Conservation (phyloP, 2,113 vertebrate genomes). For the Vidua chalybeata region DNA sequence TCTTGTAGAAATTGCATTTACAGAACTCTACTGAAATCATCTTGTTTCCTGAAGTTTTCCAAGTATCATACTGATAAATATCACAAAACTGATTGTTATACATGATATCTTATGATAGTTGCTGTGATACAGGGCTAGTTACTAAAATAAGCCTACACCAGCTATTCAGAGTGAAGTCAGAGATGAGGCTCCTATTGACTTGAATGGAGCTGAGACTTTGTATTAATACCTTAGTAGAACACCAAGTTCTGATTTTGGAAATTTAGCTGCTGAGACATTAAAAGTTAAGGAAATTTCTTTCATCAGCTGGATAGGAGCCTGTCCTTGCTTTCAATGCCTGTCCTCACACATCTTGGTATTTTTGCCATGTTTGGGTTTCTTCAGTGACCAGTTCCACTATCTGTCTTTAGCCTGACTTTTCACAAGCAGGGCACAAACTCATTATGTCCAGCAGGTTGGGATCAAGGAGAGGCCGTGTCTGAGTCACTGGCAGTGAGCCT, state of each 20-base stretch:
- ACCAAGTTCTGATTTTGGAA: neutral
- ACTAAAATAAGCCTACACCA: neutral
- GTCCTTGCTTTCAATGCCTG: neutral
- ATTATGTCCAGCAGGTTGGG: neutral
- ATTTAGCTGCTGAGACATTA: neutral
- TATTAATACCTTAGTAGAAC: neutral
- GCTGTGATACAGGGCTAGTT: neutral
- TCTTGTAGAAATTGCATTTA: neutral
- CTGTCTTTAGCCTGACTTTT: neutral
- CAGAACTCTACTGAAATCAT: neutral
- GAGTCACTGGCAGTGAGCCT: neutral
- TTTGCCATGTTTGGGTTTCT: neutral
- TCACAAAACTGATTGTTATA: neutral
- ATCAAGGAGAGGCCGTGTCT: neutral
- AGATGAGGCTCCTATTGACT: neutral
- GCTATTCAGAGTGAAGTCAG: neutral
- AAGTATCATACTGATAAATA: neutral
- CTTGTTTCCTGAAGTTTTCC: neutral
- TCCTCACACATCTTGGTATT: neutral
- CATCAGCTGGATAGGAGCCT: neutral
- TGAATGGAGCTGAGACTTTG: neutral
- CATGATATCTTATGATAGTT: neutral
- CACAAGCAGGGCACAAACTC: neutral
- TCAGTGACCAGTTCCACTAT: neutral
- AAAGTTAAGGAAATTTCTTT: neutral